phyloP scores from a whole-genome alignment of 2,797 vertebrate species.

The Gephyroberyx darwinii region DNA sequence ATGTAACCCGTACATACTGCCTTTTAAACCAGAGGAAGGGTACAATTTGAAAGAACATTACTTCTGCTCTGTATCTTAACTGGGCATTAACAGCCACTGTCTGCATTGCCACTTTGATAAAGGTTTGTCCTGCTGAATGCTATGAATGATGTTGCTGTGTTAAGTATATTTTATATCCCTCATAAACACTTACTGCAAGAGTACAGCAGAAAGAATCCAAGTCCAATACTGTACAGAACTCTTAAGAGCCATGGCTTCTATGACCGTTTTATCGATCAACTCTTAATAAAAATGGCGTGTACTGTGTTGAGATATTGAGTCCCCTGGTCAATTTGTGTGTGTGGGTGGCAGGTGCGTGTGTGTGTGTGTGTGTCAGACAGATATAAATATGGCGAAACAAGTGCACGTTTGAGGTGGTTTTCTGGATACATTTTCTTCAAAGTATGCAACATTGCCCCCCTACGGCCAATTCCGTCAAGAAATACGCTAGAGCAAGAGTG shows the following conservation, averaged over 20 bases:
- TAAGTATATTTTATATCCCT: constrained; percentile 80
- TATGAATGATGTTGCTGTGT: constrained; percentile 77
- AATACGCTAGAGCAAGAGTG: neutral
- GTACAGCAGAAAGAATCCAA: constrained; percentile 57
- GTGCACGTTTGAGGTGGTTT: no score
- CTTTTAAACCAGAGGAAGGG: constrained; percentile 83
- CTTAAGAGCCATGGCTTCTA: constrained; percentile 71
- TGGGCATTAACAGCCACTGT: constrained; percentile 92
- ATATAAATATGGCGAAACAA: no score
- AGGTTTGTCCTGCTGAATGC: constrained; percentile 88
- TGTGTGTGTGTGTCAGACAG: neutral
- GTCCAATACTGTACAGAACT: constrained; percentile 74
- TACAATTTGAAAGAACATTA: constrained; percentile 74
- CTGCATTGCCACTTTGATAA: constrained; percentile 90
- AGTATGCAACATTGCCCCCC: constrained; percentile 28
- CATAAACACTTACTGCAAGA: constrained; percentile 74
- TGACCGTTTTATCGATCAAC: constrained; percentile 73
- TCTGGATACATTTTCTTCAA: no score
- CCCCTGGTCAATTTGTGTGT: constrained; percentile 34
- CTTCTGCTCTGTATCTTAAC: constrained; percentile 81
- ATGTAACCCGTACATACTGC: constrained; percentile 81
- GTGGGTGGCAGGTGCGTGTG: neutral
- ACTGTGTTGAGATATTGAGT: constrained; percentile 60
- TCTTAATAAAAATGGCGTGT: constrained; percentile 82
- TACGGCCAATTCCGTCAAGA: neutral